These are phyloP conservation scores for Phalacrocorax brasilianus DNA, from an alignment of 2,113 vertebrate genomes.

Conservation along the genomic window DNA sequence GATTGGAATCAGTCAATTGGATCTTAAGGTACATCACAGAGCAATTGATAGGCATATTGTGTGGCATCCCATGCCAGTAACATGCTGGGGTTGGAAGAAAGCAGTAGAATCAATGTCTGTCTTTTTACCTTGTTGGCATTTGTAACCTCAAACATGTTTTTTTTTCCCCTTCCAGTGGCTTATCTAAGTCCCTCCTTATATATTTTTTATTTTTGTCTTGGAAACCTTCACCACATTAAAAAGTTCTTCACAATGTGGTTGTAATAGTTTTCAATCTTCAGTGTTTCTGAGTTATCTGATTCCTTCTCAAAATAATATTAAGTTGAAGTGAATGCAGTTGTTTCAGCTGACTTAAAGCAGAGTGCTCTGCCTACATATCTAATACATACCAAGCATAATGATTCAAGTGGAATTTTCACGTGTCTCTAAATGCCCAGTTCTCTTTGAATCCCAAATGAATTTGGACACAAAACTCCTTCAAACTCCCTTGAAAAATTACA, in stretches of 20 bases:
- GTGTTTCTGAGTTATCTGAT: neutral
- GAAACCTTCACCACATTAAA: neutral
- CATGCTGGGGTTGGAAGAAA: accelerated
- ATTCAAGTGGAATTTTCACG: neutral
- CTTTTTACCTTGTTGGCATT: neutral
- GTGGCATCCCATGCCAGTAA: neutral
- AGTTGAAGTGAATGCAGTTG: neutral
- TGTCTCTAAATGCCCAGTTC: neutral
- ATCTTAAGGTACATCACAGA: neutral
- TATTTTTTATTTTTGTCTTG: neutral
- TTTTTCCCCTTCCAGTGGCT: neutral
- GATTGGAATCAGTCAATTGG: neutral
- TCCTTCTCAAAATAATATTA: neutral
- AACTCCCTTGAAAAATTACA: neutral
- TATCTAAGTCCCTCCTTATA: neutral
- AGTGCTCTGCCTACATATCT: neutral
- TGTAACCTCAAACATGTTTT: neutral
- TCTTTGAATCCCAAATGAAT: neutral
- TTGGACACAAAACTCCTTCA: neutral
- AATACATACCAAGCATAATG: neutral
- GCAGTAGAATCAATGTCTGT: neutral
- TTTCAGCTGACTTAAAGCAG: neutral
- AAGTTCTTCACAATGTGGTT: neutral
- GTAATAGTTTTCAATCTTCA: neutral
- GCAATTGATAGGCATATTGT: neutral